Evolutionary conservation across 2,797 vertebrate genomes (phyloP), one percentile per base, ranked within the genome.

Genomic region (Leuciscus waleckii): DNA sequence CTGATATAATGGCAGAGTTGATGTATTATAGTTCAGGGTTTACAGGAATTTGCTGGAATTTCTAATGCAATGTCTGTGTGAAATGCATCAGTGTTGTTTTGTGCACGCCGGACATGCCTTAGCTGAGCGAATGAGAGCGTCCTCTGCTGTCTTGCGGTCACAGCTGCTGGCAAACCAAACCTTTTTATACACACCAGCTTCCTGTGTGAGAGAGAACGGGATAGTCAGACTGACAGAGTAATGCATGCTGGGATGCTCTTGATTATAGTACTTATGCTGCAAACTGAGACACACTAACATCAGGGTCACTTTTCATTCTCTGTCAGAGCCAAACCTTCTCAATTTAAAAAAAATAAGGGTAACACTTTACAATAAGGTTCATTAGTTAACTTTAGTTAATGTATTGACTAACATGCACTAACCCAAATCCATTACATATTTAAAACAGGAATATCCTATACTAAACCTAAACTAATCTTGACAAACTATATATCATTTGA

Each of bases 111-210:
- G 39, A 84, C 92, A 74, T 81, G 97, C 98, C 95, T 95, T 97
- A 81, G 95, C 96, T 11, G 92, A 93, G 89, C 87, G 93, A 39
- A 95, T 83, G 88, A 99, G 87, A 5, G 92, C 93, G 2, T 98
- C 96, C 81, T 99, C 97, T 1, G 98, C 98, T 1, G 92, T 96
- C 92, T 94, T 98, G 26, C 98, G 96, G 85, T 98, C 96, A 46
- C 97, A 98, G 9, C 92, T 56, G 63, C 93, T 91, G 58, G 96
- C 95, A n/a, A 96, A 99, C 98, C 98, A 99, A 0, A 94, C 90
- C 89, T 97, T 98, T 85, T 90, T 94, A 7, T 91, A 87, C 75
- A 99, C 86, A 1, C 96, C 96, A 17, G 96, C 93, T 80, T 97
- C 96, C 98, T 99, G 90, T 87, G 89, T 87, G 89, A 93, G 8